Percentiles rank a stretch among this genome's conserved stretches.
Evolutionary conservation across 2,888 invertebrate species (phyloP).

Genomic region (Palloptera scutellata): DNA sequence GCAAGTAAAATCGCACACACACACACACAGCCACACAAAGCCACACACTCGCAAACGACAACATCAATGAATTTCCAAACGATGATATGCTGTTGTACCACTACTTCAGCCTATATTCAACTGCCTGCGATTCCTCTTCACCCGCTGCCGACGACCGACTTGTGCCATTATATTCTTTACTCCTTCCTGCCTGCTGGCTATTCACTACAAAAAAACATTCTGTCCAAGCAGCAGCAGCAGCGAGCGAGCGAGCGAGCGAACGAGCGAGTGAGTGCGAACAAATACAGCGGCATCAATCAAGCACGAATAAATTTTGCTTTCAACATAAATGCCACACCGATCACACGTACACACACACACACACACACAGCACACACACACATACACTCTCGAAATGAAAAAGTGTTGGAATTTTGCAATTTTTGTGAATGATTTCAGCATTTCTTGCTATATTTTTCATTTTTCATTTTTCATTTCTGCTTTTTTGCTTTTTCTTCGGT

Average conservation of each 20-base stretch:
- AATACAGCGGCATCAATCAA: constrained; percentile 25
- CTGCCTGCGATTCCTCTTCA: too few species aligned
- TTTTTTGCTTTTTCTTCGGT: too few species aligned
- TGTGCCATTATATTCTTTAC: too few species aligned
- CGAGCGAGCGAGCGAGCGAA: not conserved
- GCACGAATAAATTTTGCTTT: constrained; percentile 25
- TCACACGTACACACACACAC: not conserved
- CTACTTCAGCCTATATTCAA: too few species aligned
- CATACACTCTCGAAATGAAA: not conserved
- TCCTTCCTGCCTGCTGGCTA: not conserved
- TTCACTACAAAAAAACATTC: not conserved
- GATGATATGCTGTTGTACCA: too few species aligned
- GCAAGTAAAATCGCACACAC: too few species aligned
- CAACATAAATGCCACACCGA: not conserved
- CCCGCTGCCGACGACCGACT: too few species aligned
- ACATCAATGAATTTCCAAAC: too few species aligned
- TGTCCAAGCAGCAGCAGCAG: constrained; percentile 3
- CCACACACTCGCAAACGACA: too few species aligned
- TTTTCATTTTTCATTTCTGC: too few species aligned
- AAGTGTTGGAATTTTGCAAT: constrained; percentile 27
- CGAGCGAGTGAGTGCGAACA: not conserved
- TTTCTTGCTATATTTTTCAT: too few species aligned
- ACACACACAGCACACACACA: not conserved
- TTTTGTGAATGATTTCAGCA: constrained; percentile 27
- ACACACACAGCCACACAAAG: too few species aligned